Percentiles rank a stretch among this genome's conserved stretches.
Conservation (phyloP, 2,797 vertebrate genomes). For the Bovichtus variegatus region DNA sequence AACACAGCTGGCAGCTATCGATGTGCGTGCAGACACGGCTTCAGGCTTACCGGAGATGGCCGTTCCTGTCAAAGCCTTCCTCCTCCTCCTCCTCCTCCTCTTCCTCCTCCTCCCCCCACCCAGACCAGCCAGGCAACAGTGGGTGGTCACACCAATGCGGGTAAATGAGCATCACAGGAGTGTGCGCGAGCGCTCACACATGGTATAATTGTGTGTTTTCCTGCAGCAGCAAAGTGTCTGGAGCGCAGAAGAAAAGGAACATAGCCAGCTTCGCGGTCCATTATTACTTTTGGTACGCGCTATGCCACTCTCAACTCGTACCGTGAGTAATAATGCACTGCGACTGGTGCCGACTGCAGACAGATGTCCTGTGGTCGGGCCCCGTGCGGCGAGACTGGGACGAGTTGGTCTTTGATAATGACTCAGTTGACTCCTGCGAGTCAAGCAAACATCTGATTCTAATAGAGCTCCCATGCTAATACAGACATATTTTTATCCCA, state of each 20-base stretch:
- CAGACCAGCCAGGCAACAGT: conserved; percentile 49
- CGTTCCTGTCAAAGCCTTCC: conserved; percentile 77
- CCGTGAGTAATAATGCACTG: conserved; percentile 99
- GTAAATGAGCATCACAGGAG: conserved; percentile 62
- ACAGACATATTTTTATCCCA: conserved; percentile 44
- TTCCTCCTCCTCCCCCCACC: conserved; percentile 31
- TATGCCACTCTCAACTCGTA: conserved; percentile 99
- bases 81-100: conserved; percentile 26
- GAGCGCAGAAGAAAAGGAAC: conserved; percentile 48
- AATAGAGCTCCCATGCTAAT: conserved; percentile 58
- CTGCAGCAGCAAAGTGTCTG: conserved; percentile 24
- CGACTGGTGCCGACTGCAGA: conserved; percentile 84
- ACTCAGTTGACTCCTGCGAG: conserved; percentile 46
- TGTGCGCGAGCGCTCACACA: neutral
- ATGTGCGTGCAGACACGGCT: conserved; percentile 86
- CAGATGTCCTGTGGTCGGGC: conserved; percentile 42
- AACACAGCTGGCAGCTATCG: conserved; percentile 89
- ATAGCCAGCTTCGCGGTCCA: conserved; percentile 89
- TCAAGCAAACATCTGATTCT: conserved; percentile 63
- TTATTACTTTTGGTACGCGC: conserved; percentile 99
- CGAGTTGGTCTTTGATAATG: conserved; percentile 44
- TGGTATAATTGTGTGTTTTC: conserved; percentile 27
- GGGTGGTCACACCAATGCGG: conserved; percentile 63
- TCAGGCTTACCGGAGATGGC: conserved; percentile 77
- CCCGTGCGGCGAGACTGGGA: conserved; percentile 36